These are phyloP conservation scores for Electrophaes corylata DNA, from an alignment of 2,888 invertebrate genomes.

Conservation along the genomic window DNA sequence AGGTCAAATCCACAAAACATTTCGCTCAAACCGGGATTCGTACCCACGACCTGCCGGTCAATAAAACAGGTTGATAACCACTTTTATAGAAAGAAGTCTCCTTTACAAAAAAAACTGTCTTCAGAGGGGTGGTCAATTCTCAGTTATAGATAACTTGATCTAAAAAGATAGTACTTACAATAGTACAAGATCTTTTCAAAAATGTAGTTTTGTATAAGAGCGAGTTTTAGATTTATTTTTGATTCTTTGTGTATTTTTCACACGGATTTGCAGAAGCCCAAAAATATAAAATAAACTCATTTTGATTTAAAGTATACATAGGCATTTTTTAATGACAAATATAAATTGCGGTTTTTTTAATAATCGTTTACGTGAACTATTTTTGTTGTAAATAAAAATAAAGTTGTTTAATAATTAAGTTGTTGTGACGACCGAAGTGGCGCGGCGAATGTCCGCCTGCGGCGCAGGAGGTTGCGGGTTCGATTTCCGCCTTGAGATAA, in stretches of 20 bases:
- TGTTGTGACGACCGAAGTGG: too few species aligned
- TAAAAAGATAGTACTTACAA: slow-evolving; percentile 1
- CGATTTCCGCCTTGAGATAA: too few species aligned
- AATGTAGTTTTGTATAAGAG: not conserved
- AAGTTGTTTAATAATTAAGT: too few species aligned
- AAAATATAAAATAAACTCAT: too few species aligned
- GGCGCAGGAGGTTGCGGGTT: too few species aligned
- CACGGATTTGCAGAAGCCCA: not conserved
- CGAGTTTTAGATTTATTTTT: not conserved
- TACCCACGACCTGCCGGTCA: slow-evolving; percentile 24
- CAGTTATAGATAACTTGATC: slow-evolving; percentile 20
- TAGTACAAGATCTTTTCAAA: not conserved
- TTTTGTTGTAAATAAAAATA: too few species aligned
- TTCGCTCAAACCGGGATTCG: slow-evolving; percentile 7
- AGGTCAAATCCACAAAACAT: slow-evolving; percentile 15
- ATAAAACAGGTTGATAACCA: slow-evolving; percentile 25
- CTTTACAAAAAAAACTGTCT: slow-evolving; percentile 14
- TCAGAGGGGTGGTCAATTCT: slow-evolving; percentile 7
- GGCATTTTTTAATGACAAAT: too few species aligned
- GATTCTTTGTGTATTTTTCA: slow-evolving; percentile 8
- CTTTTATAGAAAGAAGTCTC: not conserved
- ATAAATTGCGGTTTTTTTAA: too few species aligned
- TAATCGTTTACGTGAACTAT: too few species aligned
- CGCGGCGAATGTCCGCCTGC: too few species aligned
- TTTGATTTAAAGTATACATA: too few species aligned